These are phyloP conservation scores for Taeniopygia guttata DNA, from an alignment of 2,797 vertebrate species.

Conservation along the genomic window DNA sequence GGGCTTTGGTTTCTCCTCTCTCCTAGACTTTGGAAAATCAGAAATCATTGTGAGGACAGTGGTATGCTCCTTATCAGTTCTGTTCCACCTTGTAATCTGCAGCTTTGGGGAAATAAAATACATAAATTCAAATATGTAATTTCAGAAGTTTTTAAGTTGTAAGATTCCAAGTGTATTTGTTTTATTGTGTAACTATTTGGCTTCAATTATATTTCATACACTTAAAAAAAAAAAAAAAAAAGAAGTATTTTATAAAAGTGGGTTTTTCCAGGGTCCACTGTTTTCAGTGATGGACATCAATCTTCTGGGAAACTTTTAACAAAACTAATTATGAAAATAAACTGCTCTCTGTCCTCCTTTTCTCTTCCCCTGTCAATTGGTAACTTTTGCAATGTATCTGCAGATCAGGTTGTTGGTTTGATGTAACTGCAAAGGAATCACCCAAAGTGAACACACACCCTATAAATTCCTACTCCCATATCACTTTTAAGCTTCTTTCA, in stretches of 20 bases:
- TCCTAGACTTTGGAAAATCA: neutral
- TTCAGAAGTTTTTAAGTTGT: neutral
- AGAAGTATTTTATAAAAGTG: neutral
- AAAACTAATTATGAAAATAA: neutral
- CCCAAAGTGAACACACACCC: neutral
- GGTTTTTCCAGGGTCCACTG: accelerated
- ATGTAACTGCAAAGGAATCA: neutral
- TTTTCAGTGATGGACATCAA: neutral
- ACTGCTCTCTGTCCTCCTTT: neutral
- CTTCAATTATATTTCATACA: neutral
- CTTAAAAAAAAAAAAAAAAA: neutral
- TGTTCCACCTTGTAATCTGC: neutral
- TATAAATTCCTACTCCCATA: neutral
- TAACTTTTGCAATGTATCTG: neutral
- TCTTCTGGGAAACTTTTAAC: neutral
- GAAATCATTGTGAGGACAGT: neutral
- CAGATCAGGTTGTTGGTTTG: neutral
- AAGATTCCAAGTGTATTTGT: neutral
- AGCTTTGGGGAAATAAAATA: neutral
- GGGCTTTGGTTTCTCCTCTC: neutral
- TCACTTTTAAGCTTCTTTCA: neutral
- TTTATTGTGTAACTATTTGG: neutral
- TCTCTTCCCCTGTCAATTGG: neutral
- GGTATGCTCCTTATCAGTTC: neutral
- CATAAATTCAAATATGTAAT: neutral